A percentile compares a stretch with the other conserved stretches of the same genome.
Evolutionary conservation across 2,888 invertebrate species (phyloP).

Genomic region (Drosophila aldrichi): DNA sequence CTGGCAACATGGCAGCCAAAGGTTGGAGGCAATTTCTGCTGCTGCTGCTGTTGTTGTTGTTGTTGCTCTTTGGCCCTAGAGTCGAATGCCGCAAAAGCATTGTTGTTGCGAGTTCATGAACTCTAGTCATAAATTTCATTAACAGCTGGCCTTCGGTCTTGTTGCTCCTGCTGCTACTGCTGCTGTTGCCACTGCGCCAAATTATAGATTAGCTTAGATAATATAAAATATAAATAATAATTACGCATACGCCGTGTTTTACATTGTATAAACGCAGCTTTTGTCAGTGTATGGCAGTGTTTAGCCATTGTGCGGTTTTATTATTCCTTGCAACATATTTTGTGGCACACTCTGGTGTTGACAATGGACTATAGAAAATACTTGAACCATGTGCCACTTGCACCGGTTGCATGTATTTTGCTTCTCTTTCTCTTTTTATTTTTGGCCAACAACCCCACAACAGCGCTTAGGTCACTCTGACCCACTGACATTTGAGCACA

Average conservation of each 20-base stretch:
- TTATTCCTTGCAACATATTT: constrained; percentile 39
- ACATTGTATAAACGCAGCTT: constrained; percentile 14
- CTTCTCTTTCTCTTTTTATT: background rate
- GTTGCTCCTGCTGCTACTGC: constrained; percentile 42
- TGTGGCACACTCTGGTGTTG: constrained; percentile 45
- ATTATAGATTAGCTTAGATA: constrained; percentile 64
- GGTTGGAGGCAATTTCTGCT: constrained; percentile 32
- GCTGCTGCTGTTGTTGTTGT: background rate
- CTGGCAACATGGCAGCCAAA: constrained; percentile 48
- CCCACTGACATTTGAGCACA: constrained; percentile 49
- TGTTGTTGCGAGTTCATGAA: constrained; percentile 60
- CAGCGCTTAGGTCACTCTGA: constrained; percentile 38
- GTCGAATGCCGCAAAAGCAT: constrained; percentile 28
- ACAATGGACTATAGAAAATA: constrained; percentile 68
- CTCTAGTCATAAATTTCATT: constrained; percentile 77
- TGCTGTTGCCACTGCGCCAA: constrained; percentile 58
- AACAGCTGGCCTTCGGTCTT: constrained; percentile 63
- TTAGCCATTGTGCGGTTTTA: constrained; percentile 21
- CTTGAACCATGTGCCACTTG: constrained; percentile 63
- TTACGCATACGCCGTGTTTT: constrained; percentile 63
- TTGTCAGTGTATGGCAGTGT: constrained; percentile 19
- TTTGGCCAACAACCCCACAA: constrained; percentile 23
- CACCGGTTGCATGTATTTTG: constrained; percentile 53
- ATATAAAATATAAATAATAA: constrained; percentile 61
- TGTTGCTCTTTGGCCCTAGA: constrained; percentile 36